Evolutionary conservation across 2,797 vertebrate species (phyloP), one percentile per base, ranked within the genome.

Genomic region (Menidia menidia): DNA sequence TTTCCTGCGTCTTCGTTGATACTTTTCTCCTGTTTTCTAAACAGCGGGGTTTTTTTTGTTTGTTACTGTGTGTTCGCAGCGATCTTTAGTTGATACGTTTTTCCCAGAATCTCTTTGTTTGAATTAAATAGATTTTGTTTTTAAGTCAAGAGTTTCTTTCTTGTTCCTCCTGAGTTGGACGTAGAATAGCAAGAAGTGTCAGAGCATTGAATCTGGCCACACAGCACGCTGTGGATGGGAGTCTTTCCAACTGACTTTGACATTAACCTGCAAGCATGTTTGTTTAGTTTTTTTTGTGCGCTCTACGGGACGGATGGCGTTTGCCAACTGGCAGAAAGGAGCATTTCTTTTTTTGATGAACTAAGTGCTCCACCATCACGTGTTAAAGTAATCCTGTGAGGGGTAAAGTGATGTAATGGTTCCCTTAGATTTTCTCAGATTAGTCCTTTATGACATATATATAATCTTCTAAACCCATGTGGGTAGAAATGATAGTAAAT

Each of bases 401-500:
- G 59, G 72, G 66, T 4, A 79, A 70, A 60, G 64, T 53, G 65
- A 77, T 77, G 62, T 64, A 68, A 80, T 73, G 57, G 52, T 68
- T 73, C 30, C 59, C 63, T 35, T 35, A 32, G 64, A 51, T 59
- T 64, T 77, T 50, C 15, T 15, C 8, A 45, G 44, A 45, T n/a
- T 14, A 44, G 43, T 44, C 43, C 44, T 47, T 16, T 6, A 18
- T 18, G 45, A 1, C n/a, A 48, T 48, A 3, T 48, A 48, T 25
- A 25, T 25, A 25, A 25, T 25, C 25, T 25, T 25, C 25, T 25
- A 25, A 25, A 25, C 25, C 25, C 25, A 25, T 25, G 25, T 25
- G 25, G 25, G 25, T 25, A 25, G 25, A 25, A 25, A 25, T 25
- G 25, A 25, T 25, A 25, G 25, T 25, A 25, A 25, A 25, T 25